Evolutionary conservation across 92 coral and sea anemone genomes (phyloP).

Genomic region (Plumapathes pennacea): DNA sequence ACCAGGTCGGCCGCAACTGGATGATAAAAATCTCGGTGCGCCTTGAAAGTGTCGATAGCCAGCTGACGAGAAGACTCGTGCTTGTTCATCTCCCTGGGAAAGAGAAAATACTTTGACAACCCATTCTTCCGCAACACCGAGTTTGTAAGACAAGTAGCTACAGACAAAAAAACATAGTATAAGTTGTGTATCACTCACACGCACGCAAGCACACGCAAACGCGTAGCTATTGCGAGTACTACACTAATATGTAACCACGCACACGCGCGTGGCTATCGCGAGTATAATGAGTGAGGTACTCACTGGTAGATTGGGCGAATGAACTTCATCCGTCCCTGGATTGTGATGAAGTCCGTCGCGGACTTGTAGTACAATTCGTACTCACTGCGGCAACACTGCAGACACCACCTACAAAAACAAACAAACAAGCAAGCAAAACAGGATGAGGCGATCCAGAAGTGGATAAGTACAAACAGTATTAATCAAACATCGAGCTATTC

Average conservation of each 20-base stretch:
- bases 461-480: neutral
- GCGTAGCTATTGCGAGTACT: too few relatives aligned
- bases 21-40: conserved; percentile 61
- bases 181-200: too few relatives aligned
- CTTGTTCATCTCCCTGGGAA: conserved; percentile 68
- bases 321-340: conserved; percentile 83
- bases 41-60: conserved; percentile 66
- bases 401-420: conserved; percentile 50
- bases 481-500: neutral
- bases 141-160: too few relatives aligned
- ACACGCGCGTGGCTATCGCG: neutral
- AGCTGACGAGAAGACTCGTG: conserved; percentile 64
- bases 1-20: conserved; percentile 69
- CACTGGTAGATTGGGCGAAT: conserved; percentile 79
- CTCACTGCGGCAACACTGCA: conserved; percentile 69
- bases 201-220: too few relatives aligned
- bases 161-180: too few relatives aligned
- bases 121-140: too few relatives aligned
- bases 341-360: conserved; percentile 58
- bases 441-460: neutral
- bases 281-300: conserved; percentile 13
- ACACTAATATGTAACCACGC: neutral
- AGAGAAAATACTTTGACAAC: too few relatives aligned
- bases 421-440: neutral
- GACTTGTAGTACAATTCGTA: conserved; percentile 50